A percentile compares a stretch with the other conserved stretches of the same genome.
phyloP scores from a whole-genome alignment of 2,888 invertebrate species.

The Invenusta paracnida region DNA sequence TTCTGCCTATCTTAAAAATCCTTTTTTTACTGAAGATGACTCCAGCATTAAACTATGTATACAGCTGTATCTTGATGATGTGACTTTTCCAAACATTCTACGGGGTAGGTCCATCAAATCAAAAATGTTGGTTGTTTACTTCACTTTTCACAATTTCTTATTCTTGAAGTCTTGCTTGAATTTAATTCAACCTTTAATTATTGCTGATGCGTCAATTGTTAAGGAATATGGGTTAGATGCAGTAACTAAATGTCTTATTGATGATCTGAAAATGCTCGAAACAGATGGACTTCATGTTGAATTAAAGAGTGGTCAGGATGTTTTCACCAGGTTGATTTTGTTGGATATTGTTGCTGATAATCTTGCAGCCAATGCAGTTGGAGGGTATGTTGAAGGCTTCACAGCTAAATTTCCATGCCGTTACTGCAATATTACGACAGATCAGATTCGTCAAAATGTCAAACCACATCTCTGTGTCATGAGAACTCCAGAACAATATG shows the following conservation, averaged over 20 bases:
- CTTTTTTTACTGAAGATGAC: not conserved
- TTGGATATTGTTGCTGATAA: not conserved
- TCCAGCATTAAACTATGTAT: not conserved
- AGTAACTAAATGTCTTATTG: not conserved
- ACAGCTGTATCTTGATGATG: not conserved
- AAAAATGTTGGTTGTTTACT: not conserved
- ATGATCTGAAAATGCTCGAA: not conserved
- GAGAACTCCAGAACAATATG: not conserved
- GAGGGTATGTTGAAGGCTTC: not conserved
- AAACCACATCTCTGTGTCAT: not conserved
- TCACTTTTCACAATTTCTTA: not conserved
- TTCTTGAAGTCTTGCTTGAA: not conserved
- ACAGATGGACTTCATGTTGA: not conserved
- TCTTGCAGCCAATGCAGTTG: not conserved
- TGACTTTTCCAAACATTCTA: not conserved
- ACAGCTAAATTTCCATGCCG: not conserved
- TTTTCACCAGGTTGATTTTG: not conserved
- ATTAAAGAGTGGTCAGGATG: not conserved
- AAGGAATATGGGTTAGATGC: not conserved
- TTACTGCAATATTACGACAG: not conserved
- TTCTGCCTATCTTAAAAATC: not conserved
- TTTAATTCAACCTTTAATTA: not conserved
- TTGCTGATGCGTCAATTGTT: not conserved
- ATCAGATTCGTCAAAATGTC: not conserved
- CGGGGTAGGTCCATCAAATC: not conserved